phyloP scores from a whole-genome alignment of 2,113 vertebrate species.

The Eulemur macaco region DNA sequence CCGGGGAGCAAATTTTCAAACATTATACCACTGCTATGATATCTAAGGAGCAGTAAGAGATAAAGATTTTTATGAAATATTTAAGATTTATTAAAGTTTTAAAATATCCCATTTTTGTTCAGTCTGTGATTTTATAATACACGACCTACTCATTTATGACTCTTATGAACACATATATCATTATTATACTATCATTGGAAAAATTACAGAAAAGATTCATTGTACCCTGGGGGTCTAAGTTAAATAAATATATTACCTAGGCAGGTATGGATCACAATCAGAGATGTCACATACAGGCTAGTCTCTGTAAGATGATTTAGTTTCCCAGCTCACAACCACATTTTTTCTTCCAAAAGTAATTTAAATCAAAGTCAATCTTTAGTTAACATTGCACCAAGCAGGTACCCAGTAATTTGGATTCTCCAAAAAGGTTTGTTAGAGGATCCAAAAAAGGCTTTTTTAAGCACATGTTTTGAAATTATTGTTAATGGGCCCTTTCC shows the following conservation, averaged over 20 bases:
- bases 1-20: neutral
- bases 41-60: neutral
- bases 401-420: neutral
- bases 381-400: neutral
- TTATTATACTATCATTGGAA: conserved; percentile 60
- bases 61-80: conserved; percentile 46
- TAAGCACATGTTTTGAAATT: neutral
- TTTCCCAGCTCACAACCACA: conserved; percentile 2
- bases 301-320: conserved; percentile 41
- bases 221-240: neutral
- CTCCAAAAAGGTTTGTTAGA: neutral
- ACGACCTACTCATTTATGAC: conserved; percentile 48
- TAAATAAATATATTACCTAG: conserved; percentile 56
- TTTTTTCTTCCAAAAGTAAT: conserved; percentile 24
- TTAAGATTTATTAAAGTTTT: conserved; percentile 66
- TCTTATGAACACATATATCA: conserved; percentile 54
- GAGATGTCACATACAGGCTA: neutral
- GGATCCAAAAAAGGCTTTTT: neutral
- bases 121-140: conserved; percentile 55
- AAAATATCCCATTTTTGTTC: conserved; percentile 55
- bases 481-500: neutral
- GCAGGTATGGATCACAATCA: conserved; percentile 45
- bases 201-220: conserved; percentile 63
- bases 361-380: conserved; percentile 48
- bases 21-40: neutral